phyloP scores from a whole-genome alignment of 2,888 invertebrate species.

The Chrysotoxum bicinctum region DNA sequence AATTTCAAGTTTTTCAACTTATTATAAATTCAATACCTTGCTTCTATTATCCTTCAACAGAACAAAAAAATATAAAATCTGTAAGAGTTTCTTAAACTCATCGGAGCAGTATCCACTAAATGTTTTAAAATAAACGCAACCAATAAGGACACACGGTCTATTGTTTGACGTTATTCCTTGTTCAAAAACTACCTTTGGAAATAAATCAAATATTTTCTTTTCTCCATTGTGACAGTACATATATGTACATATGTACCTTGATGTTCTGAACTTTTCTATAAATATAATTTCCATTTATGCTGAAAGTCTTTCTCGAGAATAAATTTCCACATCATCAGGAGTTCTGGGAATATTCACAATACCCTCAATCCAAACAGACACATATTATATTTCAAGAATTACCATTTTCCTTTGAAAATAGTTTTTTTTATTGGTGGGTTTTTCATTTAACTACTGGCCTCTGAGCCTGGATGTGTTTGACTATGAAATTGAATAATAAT shows the following conservation, averaged over 20 bases:
- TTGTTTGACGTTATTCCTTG: too few relatives aligned
- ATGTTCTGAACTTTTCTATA: background rate
- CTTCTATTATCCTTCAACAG: too few relatives aligned
- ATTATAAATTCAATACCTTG: too few relatives aligned
- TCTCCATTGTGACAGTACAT: too few relatives aligned
- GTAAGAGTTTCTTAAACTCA: too few relatives aligned
- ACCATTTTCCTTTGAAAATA: background rate
- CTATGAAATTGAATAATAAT: slow-evolving; percentile 7
- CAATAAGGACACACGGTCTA: too few relatives aligned
- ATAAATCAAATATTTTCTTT: too few relatives aligned
- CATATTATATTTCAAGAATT: background rate
- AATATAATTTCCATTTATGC: background rate
- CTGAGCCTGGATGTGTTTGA: background rate
- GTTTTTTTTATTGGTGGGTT: background rate
- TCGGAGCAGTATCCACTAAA: too few relatives aligned
- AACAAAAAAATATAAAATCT: too few relatives aligned
- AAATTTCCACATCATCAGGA: slow-evolving; percentile 28
- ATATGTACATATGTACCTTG: background rate
- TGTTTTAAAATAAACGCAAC: too few relatives aligned
- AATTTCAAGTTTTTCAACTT: too few relatives aligned
- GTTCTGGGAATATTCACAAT: slow-evolving; percentile 26
- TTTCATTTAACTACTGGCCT: background rate
- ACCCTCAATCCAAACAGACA: slow-evolving; percentile 18
- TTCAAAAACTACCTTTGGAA: too few relatives aligned
- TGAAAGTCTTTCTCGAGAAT: background rate